Conservation (phyloP, 1,140 invertebrate species). For the Zaprionus kolodkinae region DNA sequence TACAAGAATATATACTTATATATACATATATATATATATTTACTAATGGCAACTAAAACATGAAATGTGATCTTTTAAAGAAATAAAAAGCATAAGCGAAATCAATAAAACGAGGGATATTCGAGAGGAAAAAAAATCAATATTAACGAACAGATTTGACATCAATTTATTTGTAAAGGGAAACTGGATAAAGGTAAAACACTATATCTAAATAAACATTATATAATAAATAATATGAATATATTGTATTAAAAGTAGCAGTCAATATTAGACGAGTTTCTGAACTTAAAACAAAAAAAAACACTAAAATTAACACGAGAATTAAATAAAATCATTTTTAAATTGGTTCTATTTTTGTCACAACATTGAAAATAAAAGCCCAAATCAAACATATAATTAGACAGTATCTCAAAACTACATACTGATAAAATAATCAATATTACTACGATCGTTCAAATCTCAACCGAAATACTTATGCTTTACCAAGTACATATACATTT, state of each 20-base stretch:
- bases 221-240: slow-evolving; percentile 26
- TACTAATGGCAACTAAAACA: slow-evolving; percentile 81
- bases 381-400: slow-evolving; percentile 57
- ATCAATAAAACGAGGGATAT: slow-evolving; percentile 56
- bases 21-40: slow-evolving; percentile 71
- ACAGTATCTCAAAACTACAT: slow-evolving; percentile 22
- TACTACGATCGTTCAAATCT: slow-evolving; percentile 48
- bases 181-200: slow-evolving; percentile 59
- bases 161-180: slow-evolving; percentile 50
- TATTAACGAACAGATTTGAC: slow-evolving; percentile 30
- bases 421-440: slow-evolving; percentile 43
- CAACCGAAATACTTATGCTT: slow-evolving; percentile 42
- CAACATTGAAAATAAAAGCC: slow-evolving; percentile 42
- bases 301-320: slow-evolving; percentile 6
- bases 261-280: slow-evolving; percentile 57
- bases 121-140: slow-evolving; percentile 28
- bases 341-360: slow-evolving; percentile 56
- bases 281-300: slow-evolving; percentile 21
- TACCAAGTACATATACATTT: slow-evolving; percentile 73
- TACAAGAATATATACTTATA: slow-evolving; percentile 56
- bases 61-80: slow-evolving; percentile 84
- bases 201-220: slow-evolving; percentile 27
- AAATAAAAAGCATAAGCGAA: slow-evolving; percentile 65
- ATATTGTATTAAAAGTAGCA: slow-evolving; percentile 45
- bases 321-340: slow-evolving; percentile 63